A percentile compares a stretch with the other conserved stretches of the same genome.
Evolutionary conservation across 2,888 invertebrate genomes (phyloP).

Genomic region (Aplocera efformata): DNA sequence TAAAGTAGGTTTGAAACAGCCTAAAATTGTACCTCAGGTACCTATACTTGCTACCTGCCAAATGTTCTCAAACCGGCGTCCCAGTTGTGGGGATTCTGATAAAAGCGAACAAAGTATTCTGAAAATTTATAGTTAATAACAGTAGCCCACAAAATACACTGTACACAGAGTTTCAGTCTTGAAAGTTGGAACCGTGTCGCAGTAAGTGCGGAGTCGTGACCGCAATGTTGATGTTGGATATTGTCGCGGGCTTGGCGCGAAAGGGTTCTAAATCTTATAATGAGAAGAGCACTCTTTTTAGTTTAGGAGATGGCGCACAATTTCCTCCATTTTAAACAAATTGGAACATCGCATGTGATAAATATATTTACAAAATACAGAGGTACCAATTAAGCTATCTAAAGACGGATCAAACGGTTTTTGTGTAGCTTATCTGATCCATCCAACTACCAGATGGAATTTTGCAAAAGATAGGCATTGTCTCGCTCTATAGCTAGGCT

Average conservation of each 20-base stretch:
- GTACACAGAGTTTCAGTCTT: background rate
- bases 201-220: background rate
- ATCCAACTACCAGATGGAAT: too few relatives aligned
- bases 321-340: background rate
- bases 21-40: too few relatives aligned
- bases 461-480: too few relatives aligned
- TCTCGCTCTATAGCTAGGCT: too few relatives aligned
- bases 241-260: constrained; percentile 1
- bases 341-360: background rate
- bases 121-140: background rate
- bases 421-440: too few relatives aligned
- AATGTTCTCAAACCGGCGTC: background rate
- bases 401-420: too few relatives aligned
- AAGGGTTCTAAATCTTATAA: constrained; percentile 14
- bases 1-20: too few relatives aligned
- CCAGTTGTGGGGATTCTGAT: background rate
- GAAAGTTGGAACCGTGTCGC: constrained; percentile 1
- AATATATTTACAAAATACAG: background rate
- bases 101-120: background rate
- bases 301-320: background rate
- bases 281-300: constrained; percentile 6
- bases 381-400: too few relatives aligned
- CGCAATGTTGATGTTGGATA: background rate
- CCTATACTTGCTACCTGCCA: too few relatives aligned
- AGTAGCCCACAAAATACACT: background rate